Evolutionary conservation across 1,140 invertebrate genomes (phyloP).

Genomic region (Euwallacea fornicatus): DNA sequence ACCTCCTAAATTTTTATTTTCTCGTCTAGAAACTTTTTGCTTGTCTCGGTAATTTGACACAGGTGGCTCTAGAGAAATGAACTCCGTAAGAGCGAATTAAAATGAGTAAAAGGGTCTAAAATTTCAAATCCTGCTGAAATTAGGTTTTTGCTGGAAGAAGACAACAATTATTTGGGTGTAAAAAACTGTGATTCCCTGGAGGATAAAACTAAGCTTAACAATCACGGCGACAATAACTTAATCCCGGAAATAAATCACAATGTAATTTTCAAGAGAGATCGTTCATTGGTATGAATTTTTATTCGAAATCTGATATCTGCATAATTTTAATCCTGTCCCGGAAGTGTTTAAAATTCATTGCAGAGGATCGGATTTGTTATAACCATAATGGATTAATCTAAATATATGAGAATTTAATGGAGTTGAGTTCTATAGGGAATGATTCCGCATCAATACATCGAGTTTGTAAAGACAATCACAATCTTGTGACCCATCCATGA

Average conservation of each 20-base stretch:
- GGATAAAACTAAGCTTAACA: constrained; percentile 23
- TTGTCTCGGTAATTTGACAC: constrained; percentile 25
- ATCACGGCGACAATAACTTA: background rate
- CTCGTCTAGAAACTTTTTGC: constrained; percentile 17
- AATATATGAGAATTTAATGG: background rate
- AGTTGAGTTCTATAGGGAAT: too few relatives aligned
- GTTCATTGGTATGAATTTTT: constrained; percentile 27
- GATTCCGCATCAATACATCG: too few relatives aligned
- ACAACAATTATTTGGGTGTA: background rate
- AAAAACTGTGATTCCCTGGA: constrained; percentile 1
- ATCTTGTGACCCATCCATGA: constrained; percentile 19
- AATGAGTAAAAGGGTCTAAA: constrained; percentile 7
- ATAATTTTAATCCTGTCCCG: constrained; percentile 41
- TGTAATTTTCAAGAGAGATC: constrained; percentile 20
- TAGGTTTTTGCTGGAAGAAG: too few relatives aligned
- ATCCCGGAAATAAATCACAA: constrained; percentile 27
- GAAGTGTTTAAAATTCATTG: constrained; percentile 41
- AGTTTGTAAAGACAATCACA: too few relatives aligned
- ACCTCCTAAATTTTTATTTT: constrained; percentile 14
- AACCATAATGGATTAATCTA: constrained; percentile 1
- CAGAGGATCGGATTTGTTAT: constrained; percentile 22
- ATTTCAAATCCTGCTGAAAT: background rate
- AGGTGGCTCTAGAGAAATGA: constrained; percentile 23
- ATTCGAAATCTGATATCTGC: constrained; percentile 34
- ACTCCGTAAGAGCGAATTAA: constrained; percentile 16